Evolutionary conservation across 2,113 vertebrate genomes (phyloP).

Genomic region (Pycnonotus jocosus): DNA sequence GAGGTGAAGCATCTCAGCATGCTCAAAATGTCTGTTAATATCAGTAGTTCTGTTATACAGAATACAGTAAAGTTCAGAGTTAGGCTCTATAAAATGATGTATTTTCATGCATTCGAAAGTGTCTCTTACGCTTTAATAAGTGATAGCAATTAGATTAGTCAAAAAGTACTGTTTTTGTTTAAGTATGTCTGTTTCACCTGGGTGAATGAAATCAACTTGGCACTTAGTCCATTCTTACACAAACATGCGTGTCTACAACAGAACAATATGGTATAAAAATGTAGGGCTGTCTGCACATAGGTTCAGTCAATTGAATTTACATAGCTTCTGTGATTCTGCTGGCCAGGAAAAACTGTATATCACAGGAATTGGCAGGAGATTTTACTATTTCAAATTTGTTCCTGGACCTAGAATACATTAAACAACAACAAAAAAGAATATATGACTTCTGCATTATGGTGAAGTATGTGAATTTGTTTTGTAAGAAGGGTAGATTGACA

Average conservation of each 20-base stretch:
- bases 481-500: not conserved
- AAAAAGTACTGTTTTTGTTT: not conserved
- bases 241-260: not conserved
- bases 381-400: not conserved
- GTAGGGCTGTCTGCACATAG: not conserved
- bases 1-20: not conserved
- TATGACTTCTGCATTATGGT: not conserved
- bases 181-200: not conserved
- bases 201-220: not conserved
- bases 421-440: not conserved
- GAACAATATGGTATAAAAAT: not conserved
- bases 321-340: not conserved
- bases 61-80: not conserved
- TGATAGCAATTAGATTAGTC: not conserved
- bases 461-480: not conserved
- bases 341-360: not conserved
- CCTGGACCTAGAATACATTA: not conserved
- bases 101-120: not conserved
- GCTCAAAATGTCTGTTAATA: not conserved
- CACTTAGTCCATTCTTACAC: not conserved
- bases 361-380: not conserved
- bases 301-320: not conserved
- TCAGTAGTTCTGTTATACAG: not conserved
- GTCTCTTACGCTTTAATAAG: not conserved
- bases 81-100: not conserved